Evolutionary conservation across 1,140 invertebrate species (phyloP).

Genomic region (Pseudomyrmex flavicornis): DNA sequence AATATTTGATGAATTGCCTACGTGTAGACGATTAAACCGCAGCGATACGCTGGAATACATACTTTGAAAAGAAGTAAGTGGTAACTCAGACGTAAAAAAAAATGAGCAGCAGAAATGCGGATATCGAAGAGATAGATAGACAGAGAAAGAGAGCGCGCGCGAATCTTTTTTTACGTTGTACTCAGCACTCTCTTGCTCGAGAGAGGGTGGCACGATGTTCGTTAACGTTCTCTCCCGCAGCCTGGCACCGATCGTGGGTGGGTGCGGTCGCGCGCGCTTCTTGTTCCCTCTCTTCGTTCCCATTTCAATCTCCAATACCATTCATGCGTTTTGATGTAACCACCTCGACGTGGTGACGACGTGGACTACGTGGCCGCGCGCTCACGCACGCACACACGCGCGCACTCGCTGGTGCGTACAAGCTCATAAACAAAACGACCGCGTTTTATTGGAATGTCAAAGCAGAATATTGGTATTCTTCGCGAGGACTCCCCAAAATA

Average conservation of each 20-base stretch:
- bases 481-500: conserved; percentile 84
- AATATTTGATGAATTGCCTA: conserved; percentile 24
- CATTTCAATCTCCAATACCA: conserved; percentile 69
- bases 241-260: conserved; percentile 48
- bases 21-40: conserved; percentile 46
- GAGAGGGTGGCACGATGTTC: conserved; percentile 39
- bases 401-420: conserved; percentile 72
- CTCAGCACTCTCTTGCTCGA: background rate
- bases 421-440: conserved; percentile 86
- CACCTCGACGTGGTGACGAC: conserved; percentile 44
- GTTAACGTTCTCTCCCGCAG: conserved; percentile 45
- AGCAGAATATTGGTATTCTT: conserved; percentile 86
- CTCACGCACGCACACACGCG: conserved; percentile 5
- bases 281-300: conserved; percentile 54
- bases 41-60: background rate
- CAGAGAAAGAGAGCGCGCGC: background rate
- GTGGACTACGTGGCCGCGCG: conserved; percentile 25
- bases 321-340: conserved; percentile 67
- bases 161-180: background rate
- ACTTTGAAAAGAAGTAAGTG: background rate
- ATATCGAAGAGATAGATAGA: background rate
- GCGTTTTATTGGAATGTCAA: conserved; percentile 86
- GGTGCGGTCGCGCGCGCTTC: conserved; percentile 51
- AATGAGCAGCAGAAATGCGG: background rate
- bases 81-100: background rate